phyloP scores from a whole-genome alignment of 2,797 vertebrate genomes.

The Myotis planiceps region DNA sequence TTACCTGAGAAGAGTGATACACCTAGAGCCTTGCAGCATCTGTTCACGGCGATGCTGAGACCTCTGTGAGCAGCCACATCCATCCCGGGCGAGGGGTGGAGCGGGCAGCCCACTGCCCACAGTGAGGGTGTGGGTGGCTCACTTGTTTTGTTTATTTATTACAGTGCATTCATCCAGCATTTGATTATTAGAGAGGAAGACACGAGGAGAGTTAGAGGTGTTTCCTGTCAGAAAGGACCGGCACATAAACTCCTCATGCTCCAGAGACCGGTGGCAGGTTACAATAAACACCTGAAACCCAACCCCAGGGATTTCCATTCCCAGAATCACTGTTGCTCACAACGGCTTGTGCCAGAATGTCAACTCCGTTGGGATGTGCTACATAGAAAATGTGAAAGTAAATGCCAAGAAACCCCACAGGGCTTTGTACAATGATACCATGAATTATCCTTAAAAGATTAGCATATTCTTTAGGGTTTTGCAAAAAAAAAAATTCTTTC shows the following conservation, averaged over 20 bases:
- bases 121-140: fast-evolving
- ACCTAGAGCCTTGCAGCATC: background rate
- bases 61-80: background rate
- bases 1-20: no score
- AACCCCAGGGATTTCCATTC: background rate
- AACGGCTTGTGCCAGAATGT: fast-evolving
- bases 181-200: background rate
- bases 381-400: background rate
- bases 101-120: background rate
- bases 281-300: background rate
- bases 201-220: background rate
- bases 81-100: fast-evolving
- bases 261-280: no score
- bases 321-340: no score
- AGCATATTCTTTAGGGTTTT: background rate
- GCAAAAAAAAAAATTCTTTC: background rate
- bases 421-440: fast-evolving
- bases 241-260: fast-evolving
- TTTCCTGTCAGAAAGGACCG: fast-evolving
- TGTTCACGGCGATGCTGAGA: fast-evolving
- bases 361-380: background rate
- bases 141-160: background rate
- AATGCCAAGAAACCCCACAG: no score
- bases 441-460: background rate
- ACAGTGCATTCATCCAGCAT: background rate